Evolutionary conservation across 1,140 invertebrate genomes (phyloP).

Genomic region (Galleria mellonella): DNA sequence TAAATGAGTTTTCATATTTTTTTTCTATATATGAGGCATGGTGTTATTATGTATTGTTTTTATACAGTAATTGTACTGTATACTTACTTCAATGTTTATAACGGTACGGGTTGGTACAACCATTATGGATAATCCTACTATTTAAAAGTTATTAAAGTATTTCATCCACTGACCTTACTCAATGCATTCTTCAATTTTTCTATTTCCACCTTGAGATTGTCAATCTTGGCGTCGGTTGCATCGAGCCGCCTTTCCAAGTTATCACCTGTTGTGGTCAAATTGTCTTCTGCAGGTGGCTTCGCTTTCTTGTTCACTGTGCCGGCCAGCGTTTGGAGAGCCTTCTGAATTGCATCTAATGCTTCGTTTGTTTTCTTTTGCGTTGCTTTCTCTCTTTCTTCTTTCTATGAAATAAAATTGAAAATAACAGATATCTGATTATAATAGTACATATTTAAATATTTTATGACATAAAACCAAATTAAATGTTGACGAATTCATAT

Average conservation of each 20-base stretch:
- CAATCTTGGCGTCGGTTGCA: conserved; percentile 65
- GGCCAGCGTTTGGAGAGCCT: conserved; percentile 75
- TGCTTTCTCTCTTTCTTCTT: conserved; percentile 79
- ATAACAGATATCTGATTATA: too few species aligned
- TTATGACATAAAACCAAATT: too few species aligned
- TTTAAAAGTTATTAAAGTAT: too few species aligned
- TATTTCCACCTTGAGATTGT: conserved; percentile 73
- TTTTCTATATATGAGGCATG: too few species aligned
- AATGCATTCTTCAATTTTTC: conserved; percentile 73
- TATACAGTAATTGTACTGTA: too few species aligned
- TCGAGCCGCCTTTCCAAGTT: conserved; percentile 31
- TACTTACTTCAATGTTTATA: too few species aligned
- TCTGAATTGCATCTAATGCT: conserved; percentile 79
- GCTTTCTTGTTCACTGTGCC: conserved; percentile 31
- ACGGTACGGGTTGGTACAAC: too few species aligned
- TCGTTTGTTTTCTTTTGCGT: conserved; percentile 82
- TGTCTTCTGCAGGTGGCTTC: conserved; percentile 66
- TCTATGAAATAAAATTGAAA: conserved; percentile 71
- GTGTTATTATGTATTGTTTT: too few species aligned
- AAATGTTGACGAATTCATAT: too few species aligned
- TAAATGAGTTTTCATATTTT: too few species aligned
- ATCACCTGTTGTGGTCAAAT: conserved; percentile 61
- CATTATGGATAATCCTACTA: too few species aligned
- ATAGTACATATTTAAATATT: too few species aligned
- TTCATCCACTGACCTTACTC: conserved; percentile 49